Evolutionary conservation across 2,113 vertebrate genomes (phyloP), one percentile per base, ranked within the genome.

Genomic region (Dicerorhinus sumatrensis): DNA sequence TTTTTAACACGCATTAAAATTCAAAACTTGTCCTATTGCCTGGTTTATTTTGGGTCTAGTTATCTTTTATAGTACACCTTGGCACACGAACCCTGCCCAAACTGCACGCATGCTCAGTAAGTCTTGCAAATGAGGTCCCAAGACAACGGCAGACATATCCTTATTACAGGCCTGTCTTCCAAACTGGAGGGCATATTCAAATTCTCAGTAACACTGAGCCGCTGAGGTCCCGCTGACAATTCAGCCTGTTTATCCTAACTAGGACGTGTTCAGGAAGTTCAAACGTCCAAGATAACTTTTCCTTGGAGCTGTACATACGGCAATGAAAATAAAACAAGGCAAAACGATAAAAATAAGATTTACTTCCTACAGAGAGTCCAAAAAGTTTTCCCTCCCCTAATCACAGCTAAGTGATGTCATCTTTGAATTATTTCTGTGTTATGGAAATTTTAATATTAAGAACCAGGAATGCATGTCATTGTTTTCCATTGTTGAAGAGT

Each of bases 1-100:
- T 62, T 94, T 94, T 82, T 93, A 96, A 97, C 89, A 67, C 4
- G 42, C 69, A 94, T 96, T 96, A 82, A 97, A 96, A 96, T 95
- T 96, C 90, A 91, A 91, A 96, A 51, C 48, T 56, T 62, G 36
- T 83, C 62, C 90, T 89, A 42, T 42, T 79, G 33, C 62, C 69
- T 42, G 25, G 54, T 80, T 97, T 97, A 94, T 95, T 97, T 94
- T 75, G n/a, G 69, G 62, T 58, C 87, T 77, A 25, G 54, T 82
- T 96, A 95, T 86, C 48, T 77, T 83, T 91, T 54, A 56, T 86
- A 29, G 21, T 62, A 95, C 29, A 91, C 48, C 70, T 76, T 96
- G 60, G 90, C 86, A 82, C 48, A 56, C 18, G 73, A 96, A 60
- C 60, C 54, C 56, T 56, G 69, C 60, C 87, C 73, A 92, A 89